Evolutionary conservation across 2,797 vertebrate species (phyloP), one percentile per base, ranked within the genome.

Genomic region (Hephaestus fuliginosus): DNA sequence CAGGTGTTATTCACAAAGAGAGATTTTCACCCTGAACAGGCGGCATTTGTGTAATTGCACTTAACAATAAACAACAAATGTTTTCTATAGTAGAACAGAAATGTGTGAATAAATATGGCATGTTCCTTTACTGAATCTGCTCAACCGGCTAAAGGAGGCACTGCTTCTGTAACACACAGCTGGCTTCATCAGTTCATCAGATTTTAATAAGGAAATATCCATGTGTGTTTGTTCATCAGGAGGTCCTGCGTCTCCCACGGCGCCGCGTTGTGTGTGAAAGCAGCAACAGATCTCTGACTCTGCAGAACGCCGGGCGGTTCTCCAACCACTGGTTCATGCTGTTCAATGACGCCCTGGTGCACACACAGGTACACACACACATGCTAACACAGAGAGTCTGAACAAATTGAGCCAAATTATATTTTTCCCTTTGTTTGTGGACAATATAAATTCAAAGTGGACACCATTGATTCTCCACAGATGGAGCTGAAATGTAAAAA

Each of bases 311-410:
- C 0, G 97, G 97, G 12, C 96, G 98, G 15, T 99, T 99, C 92
- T 98, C 98, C 68, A 97, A 97, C 55, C 98, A 99, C 85, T 97
- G 97, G 96, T 99, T 99, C 90, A 98, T 99, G 74, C 96, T 99
- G 70, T 99, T 99, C 89, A 99, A 95, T 1, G 98, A 99, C 44
- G 95, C 96, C 12, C 93, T 99, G 76, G 97, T 99, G 44, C 98
- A 99, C 70, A 97, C 97, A 69, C 98, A 99, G 98, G 98, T 99
- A 93, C 84, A 49, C 46, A 36, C 41, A 70, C 30, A n/a, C 5
- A 55, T 15, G 30, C 18, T 52, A 22, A 78, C 12, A 78, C 12
- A 39, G 14, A 66, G 43, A 18, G 44, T 20, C 14, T 46, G n/a
- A 1, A 6, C 22, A 76, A 53, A 80, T 4, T 56, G 9, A 17